A percentile compares a stretch with the other conserved stretches of the same genome.
Evolutionary conservation across 2,113 vertebrate genomes (phyloP).

Genomic region (Eublepharis macularius): DNA sequence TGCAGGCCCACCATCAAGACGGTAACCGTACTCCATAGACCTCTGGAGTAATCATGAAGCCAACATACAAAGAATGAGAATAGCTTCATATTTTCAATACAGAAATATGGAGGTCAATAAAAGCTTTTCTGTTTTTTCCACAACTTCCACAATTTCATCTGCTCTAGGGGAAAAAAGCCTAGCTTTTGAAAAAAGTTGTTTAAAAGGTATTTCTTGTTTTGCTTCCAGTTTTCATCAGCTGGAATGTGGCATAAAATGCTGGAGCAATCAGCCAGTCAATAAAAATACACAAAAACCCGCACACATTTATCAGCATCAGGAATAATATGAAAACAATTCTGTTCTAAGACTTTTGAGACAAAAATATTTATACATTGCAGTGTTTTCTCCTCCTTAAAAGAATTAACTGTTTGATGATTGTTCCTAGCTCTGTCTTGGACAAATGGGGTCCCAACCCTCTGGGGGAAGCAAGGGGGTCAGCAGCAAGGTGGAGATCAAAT

Average conservation of each 20-base stretch:
- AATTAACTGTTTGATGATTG: not conserved
- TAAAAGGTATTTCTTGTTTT: slow-evolving; percentile 23
- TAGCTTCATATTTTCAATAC: not conserved
- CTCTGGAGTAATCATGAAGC: not conserved
- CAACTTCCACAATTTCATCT: not conserved
- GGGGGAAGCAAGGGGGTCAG: not conserved
- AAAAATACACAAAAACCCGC: not conserved
- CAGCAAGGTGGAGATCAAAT: not conserved
- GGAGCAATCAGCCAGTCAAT: not conserved
- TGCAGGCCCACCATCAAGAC: too few species aligned
- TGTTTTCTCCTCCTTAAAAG: not conserved
- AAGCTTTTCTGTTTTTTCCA: not conserved
- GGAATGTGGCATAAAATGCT: slow-evolving; percentile 11
- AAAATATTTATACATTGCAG: not conserved
- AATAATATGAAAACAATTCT: not conserved
- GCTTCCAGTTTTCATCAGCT: slow-evolving; percentile 7
- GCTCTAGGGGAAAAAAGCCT: not conserved
- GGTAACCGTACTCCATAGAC: too few species aligned
- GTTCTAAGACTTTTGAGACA: not conserved
- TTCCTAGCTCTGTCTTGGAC: not conserved
- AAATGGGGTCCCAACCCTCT: not conserved
- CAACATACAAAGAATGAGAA: not conserved
- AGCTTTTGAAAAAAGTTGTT: not conserved
- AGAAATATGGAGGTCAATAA: not conserved
- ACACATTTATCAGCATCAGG: not conserved